A percentile compares a stretch with the other conserved stretches of the same genome.
Conservation (phyloP, 2,797 vertebrate species). For the Alosa sapidissima region DNA sequence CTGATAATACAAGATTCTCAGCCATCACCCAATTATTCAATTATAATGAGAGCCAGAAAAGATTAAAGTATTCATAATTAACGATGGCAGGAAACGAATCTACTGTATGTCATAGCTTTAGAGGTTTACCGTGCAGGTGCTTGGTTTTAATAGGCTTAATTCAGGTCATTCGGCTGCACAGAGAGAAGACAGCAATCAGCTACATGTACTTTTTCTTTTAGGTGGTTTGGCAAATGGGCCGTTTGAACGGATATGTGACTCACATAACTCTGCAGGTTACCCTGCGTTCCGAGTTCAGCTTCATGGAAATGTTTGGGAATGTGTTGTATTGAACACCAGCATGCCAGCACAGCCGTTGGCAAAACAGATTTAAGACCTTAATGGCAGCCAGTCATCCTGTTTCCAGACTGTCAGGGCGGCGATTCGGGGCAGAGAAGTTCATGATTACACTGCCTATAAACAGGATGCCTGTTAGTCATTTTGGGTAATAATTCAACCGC, state of each 20-base stretch:
- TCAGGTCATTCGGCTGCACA: neutral
- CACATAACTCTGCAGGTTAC: neutral
- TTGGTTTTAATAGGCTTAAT: neutral
- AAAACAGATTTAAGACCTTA: neutral
- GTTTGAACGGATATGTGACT: neutral
- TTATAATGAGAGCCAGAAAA: neutral
- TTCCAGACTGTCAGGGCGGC: neutral
- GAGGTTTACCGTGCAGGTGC: neutral
- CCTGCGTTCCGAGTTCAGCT: neutral
- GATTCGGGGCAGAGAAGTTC: neutral
- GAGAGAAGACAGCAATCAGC: neutral
- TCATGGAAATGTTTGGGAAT: neutral
- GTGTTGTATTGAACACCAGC: neutral
- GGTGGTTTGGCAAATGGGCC: neutral
- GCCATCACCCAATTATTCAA: neutral
- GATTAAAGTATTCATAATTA: neutral
- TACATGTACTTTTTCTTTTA: neutral
- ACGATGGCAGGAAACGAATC: neutral
- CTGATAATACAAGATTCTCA: neutral
- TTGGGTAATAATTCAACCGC: slow-evolving; percentile 12
- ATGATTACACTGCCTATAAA: slow-evolving; percentile 9
- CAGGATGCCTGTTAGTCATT: slow-evolving; percentile 23
- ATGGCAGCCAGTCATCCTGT: neutral
- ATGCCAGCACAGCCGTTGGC: neutral
- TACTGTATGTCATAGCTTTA: neutral